These are phyloP conservation scores for Coracias cyanogaster DNA, from an alignment of 2,797 vertebrate genomes.

Conservation along the genomic window DNA sequence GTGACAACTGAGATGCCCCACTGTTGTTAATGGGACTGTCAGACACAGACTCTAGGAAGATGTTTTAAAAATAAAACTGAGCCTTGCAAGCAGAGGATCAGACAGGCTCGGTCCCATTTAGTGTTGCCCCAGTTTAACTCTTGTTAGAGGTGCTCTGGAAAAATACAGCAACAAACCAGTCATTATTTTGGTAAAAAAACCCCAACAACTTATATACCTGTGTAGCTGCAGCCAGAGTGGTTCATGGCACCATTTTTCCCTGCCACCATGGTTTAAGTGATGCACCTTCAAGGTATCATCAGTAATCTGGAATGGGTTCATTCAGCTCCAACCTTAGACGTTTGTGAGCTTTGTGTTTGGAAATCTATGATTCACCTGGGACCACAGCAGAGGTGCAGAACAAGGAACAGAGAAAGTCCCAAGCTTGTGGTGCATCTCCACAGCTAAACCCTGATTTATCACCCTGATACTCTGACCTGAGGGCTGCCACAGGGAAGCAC, in stretches of 20 bases:
- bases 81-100: not conserved
- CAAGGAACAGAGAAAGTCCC: not conserved
- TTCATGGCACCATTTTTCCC: not conserved
- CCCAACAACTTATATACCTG: not conserved
- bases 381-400: not conserved
- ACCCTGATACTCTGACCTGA: not conserved
- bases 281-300: not conserved
- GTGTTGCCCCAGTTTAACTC: not conserved
- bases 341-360: not conserved
- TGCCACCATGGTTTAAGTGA: rapidly evolving
- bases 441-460: not conserved
- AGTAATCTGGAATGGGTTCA: not conserved
- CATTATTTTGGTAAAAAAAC: not conserved
- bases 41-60: not conserved
- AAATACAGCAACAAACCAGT: not conserved
- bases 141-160: not conserved
- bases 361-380: not conserved
- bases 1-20: not conserved
- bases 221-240: not conserved
- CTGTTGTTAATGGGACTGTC: not conserved
- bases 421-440: not conserved
- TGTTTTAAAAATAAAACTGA: not conserved
- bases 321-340: not conserved
- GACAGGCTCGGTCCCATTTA: not conserved
- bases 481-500: not conserved